phyloP scores from a whole-genome alignment of 2,113 vertebrate species.

The Otocyon megalotis region DNA sequence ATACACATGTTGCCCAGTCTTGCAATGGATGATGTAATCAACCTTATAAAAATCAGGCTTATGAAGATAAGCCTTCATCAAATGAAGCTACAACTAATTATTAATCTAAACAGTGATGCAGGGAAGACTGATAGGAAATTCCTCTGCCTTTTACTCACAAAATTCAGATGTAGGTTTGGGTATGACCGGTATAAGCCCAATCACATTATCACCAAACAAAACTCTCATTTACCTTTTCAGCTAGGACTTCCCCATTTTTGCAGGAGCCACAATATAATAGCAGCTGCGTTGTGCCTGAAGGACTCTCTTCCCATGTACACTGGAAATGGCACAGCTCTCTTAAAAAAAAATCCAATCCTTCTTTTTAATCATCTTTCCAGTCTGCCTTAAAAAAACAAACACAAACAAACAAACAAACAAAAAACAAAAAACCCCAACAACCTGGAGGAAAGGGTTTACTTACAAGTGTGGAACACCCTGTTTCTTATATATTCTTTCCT shows the following conservation, averaged over 20 bases:
- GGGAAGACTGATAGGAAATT: not conserved
- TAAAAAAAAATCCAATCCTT: not conserved
- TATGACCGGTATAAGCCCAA: not conserved
- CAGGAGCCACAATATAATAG: not conserved
- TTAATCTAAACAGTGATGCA: not conserved
- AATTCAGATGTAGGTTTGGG: not conserved
- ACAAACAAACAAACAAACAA: not conserved
- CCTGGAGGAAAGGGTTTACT: not conserved
- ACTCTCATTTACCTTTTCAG: not conserved
- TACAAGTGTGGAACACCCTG: not conserved
- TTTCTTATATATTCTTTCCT: not conserved
- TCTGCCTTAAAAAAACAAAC: not conserved
- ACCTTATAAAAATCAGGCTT: not conserved
- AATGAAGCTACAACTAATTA: not conserved
- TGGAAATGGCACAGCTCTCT: not conserved
- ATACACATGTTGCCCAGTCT: not conserved
- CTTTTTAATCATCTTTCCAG: constrained; percentile 48
- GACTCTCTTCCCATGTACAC: not conserved
- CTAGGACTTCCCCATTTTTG: not conserved
- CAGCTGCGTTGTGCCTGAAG: not conserved
- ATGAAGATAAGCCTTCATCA: not conserved
- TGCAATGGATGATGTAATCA: not conserved
- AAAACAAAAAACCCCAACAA: not conserved
- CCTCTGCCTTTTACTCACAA: not conserved
- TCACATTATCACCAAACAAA: not conserved